These are phyloP conservation scores for Loris lydekkerianus DNA, from an alignment of 2,797 vertebrate genomes.

Conservation along the genomic window DNA sequence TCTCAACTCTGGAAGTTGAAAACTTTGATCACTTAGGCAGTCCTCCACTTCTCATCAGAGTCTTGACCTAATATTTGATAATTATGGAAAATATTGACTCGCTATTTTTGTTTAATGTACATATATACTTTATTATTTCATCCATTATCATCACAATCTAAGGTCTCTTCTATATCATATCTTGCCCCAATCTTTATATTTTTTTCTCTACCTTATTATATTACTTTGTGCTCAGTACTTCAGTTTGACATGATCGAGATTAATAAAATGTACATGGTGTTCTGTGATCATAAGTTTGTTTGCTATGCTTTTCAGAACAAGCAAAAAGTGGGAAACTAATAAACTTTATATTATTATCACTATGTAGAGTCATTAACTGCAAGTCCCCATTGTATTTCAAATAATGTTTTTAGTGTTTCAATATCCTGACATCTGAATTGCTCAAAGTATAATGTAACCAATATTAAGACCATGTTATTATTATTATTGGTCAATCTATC, in stretches of 20 bases:
- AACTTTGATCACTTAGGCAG: neutral
- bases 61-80: neutral
- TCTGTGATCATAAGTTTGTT: neutral
- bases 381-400: neutral
- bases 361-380: neutral
- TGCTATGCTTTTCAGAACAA: neutral
- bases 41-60: neutral
- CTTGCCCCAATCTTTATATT: neutral
- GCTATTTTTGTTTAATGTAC: neutral
- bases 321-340: neutral
- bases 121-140: neutral
- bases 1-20: neutral
- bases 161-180: neutral
- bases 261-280: neutral
- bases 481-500: neutral
- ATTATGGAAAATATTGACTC: neutral
- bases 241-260: neutral
- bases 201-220: neutral
- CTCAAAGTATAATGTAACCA: neutral
- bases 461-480: neutral
- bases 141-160: neutral
- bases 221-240: neutral
- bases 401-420: neutral
- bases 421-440: neutral
- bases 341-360: neutral